phyloP scores from a whole-genome alignment of 1,140 invertebrate species.

The Delia radicum region DNA sequence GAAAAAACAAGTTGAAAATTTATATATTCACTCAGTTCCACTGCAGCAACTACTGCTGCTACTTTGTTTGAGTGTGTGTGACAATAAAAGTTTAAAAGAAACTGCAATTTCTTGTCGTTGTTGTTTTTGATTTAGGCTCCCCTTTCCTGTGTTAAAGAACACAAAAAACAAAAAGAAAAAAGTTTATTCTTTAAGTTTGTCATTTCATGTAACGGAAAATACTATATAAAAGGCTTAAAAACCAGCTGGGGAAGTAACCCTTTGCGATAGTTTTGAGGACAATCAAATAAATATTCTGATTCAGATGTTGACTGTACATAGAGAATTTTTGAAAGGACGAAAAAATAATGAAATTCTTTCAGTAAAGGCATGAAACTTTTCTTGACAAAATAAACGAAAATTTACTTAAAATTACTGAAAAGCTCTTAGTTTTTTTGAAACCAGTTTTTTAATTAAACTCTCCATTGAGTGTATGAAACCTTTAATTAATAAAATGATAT shows the following conservation, averaged over 20 bases:
- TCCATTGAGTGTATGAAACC: too few species aligned
- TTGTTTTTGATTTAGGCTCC: background rate
- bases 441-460: too few species aligned
- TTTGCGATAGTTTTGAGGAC: too few species aligned
- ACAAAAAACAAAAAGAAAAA: background rate
- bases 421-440: too few species aligned
- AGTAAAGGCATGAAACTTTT: too few species aligned
- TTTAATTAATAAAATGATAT: too few species aligned
- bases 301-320: too few species aligned
- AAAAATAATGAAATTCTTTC: too few species aligned
- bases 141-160: background rate
- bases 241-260: background rate
- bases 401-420: too few species aligned
- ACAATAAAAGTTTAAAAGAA: background rate
- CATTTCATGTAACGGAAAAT: background rate
- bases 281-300: background rate
- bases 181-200: background rate
- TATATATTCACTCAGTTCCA: background rate
- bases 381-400: too few species aligned
- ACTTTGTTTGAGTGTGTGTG: background rate
- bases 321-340: too few species aligned
- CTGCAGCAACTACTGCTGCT: background rate
- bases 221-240: background rate
- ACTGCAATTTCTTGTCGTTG: background rate
- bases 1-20: background rate